Evolutionary conservation across 2,797 vertebrate genomes (phyloP), one percentile per base, ranked within the genome.

Genomic region (Urocyon cinereoargenteus): DNA sequence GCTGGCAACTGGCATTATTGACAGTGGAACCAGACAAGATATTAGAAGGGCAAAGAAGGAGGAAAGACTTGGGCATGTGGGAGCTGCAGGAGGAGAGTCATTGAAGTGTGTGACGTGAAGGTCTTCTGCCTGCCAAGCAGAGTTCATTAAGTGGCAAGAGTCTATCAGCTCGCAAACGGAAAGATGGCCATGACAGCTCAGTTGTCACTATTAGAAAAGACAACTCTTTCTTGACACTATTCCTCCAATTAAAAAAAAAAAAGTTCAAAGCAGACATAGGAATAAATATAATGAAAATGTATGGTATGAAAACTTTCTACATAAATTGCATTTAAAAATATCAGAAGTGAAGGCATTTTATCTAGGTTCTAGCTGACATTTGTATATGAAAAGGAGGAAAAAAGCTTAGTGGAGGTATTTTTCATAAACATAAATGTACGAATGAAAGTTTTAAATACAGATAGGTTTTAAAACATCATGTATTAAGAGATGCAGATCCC

Each of bases 101-200:
- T 57, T 34, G 95, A 91, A 94, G 95, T 79, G 90, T 96, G 93
- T 91, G 91, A 94, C 49, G 7, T 31, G 18, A 1, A 62, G 83
- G 81, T 83, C 95, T 92, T 31, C 90, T 83, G 40, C 34, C 81
- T 94, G 91, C 94, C 85, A 79, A 88, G 89, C 0, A 0, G 66
- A 89, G 68, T 84, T 96, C 93, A 61, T 75, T 92, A 86, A 95
- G 78, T 84, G 78, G n/a, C 82, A 75, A 72, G 61, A 72, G 28
- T 21, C 77, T 73, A 21, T 31, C n/a, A 40, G n/a, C 57, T 92
- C 51, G 72, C 77, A 81, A 70, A 59, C n/a, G 86, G 72, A 89
- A 89, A 79, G 55, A 62, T 36, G 19, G 53, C 3, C 2, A 6
- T 49, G 95, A 95, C 85, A 94, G 90, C 55, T 85, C n/a, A 4